These are phyloP conservation scores for Brachypterus glaber DNA, from an alignment of 2,888 invertebrate species.

Conservation along the genomic window DNA sequence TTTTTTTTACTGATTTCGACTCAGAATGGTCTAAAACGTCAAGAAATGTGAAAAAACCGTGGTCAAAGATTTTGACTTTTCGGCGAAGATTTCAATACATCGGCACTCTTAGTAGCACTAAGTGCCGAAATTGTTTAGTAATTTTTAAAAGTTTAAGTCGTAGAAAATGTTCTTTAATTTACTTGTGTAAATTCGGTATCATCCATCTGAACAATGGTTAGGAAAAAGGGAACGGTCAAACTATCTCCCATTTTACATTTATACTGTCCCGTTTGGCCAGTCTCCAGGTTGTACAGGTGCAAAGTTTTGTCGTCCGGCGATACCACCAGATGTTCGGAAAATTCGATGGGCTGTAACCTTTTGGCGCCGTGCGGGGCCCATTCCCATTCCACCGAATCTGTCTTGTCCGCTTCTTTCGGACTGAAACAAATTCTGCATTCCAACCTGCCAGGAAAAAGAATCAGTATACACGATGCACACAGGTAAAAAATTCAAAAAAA, in stretches of 20 bases:
- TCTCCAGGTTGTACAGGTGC: slow-evolving; percentile 44
- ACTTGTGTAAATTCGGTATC: slow-evolving; percentile 30
- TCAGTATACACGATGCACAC: no score
- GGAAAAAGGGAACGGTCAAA: slow-evolving; percentile 40
- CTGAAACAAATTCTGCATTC: slow-evolving; percentile 47
- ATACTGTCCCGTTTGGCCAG: slow-evolving; percentile 47
- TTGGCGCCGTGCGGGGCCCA: slow-evolving; percentile 29
- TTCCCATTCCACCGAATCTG: slow-evolving; percentile 43
- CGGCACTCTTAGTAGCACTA: no score
- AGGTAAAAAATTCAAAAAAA: no score
- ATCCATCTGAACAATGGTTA: slow-evolving; percentile 44
- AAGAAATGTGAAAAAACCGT: no score
- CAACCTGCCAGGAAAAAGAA: no score
- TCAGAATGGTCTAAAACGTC: no score
- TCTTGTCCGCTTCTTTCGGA: slow-evolving; percentile 38
- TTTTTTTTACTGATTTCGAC: no score
- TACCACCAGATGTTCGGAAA: slow-evolving; percentile 39
- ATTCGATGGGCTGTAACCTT: slow-evolving; percentile 35
- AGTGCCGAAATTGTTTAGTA: no score
- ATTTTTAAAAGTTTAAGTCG: no score
- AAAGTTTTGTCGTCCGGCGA: slow-evolving; percentile 42
- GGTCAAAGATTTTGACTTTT: no score
- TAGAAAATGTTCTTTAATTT: slow-evolving; percentile 2
- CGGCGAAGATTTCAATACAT: no score
- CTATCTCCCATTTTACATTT: slow-evolving; percentile 44